These are phyloP conservation scores for Homarus gammarus DNA, from an alignment of 2,888 invertebrate species.

Conservation along the genomic window DNA sequence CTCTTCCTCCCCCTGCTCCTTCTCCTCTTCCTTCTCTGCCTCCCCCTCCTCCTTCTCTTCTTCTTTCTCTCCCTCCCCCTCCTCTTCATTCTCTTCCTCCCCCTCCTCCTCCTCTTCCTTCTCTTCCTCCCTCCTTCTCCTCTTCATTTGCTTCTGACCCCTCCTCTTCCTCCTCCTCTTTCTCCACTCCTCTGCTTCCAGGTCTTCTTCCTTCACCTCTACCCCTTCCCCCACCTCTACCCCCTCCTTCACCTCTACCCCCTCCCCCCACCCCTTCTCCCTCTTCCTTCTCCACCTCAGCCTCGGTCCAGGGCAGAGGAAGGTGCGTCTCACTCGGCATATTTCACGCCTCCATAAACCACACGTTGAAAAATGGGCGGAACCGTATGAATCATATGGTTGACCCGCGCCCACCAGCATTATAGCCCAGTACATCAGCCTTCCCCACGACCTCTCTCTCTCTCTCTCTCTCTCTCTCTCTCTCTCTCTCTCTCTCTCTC, in stretches of 20 bases:
- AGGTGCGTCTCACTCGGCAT: not conserved
- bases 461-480: constrained; percentile 27
- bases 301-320: not conserved
- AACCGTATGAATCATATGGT: constrained; percentile 26
- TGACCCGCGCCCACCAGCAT: not conserved
- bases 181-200: not conserved
- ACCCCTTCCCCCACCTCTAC: not conserved
- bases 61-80: not conserved
- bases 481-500: constrained; percentile 28
- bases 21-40: too few relatives aligned
- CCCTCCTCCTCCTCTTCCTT: not conserved
- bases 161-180: too few relatives aligned
- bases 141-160: too few relatives aligned
- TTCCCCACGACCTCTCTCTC: not conserved
- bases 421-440: not conserved
- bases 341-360: constrained; percentile 23
- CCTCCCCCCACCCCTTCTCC: too few relatives aligned
- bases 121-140: not conserved
- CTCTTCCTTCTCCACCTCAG: not conserved
- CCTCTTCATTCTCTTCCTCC: not conserved
- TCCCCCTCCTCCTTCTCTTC: too few relatives aligned
- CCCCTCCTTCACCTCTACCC: too few relatives aligned
- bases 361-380: constrained; percentile 25
- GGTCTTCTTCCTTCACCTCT: not conserved
- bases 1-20: not conserved